These are phyloP conservation scores for Drosophila kuntzei DNA, from an alignment of 2,888 invertebrate genomes.

Conservation along the genomic window DNA sequence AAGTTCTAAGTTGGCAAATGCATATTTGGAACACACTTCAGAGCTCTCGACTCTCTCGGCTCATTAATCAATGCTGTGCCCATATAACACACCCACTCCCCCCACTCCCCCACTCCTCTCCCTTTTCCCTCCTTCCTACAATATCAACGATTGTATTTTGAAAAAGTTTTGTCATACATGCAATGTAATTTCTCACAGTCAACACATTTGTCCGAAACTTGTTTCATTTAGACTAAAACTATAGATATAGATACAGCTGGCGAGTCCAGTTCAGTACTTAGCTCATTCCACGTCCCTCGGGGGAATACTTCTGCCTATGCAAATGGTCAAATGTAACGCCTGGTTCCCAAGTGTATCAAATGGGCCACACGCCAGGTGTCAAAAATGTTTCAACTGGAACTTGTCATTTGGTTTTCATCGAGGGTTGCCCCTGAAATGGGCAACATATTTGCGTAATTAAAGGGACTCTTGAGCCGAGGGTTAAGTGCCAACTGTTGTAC, in stretches of 20 bases:
- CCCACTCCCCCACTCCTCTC: background rate
- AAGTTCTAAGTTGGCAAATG: slow-evolving; percentile 71
- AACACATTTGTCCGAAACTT: slow-evolving; percentile 59
- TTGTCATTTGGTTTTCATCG: slow-evolving; percentile 46
- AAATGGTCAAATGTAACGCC: slow-evolving; percentile 55
- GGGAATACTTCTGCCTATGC: slow-evolving; percentile 33
- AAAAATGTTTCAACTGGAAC: slow-evolving; percentile 57
- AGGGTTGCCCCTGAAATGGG: slow-evolving; percentile 53
- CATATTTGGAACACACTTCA: slow-evolving; percentile 21
- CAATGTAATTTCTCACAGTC: slow-evolving; percentile 73
- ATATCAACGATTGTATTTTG: slow-evolving; percentile 38
- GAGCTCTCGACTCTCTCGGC: slow-evolving; percentile 27
- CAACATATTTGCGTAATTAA: slow-evolving; percentile 68
- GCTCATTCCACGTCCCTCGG: slow-evolving; percentile 15
- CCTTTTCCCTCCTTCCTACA: background rate
- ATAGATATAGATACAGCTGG: slow-evolving; percentile 19
- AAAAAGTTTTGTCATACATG: slow-evolving; percentile 74
- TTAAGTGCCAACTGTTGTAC: slow-evolving; percentile 58
- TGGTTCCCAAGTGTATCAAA: slow-evolving; percentile 54
- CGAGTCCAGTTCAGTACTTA: slow-evolving; percentile 11
- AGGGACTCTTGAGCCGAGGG: slow-evolving; percentile 50
- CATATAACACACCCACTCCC: slow-evolving; percentile 29
- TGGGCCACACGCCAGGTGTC: slow-evolving; percentile 72
- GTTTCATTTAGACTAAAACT: slow-evolving; percentile 41
- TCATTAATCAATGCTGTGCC: slow-evolving; percentile 69